Conservation (phyloP, 2,797 vertebrate species). For the Urophycis tenuis region DNA sequence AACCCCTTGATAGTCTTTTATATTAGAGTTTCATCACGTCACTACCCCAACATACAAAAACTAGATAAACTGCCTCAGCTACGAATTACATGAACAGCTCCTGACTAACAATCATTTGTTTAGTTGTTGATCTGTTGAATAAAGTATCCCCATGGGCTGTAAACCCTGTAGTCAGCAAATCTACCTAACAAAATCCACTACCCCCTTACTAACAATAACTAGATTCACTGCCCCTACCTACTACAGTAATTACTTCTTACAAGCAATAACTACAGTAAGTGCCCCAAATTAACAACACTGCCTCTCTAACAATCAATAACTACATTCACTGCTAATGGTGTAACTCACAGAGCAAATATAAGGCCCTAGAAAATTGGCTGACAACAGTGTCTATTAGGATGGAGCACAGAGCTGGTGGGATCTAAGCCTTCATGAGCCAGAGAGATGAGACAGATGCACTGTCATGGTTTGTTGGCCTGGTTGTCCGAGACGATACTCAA, state of each 20-base stretch:
- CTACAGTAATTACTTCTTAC: neutral
- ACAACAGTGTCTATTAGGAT: neutral
- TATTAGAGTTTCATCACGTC: neutral
- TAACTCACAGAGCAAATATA: neutral
- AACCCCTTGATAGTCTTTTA: slow-evolving; percentile 2
- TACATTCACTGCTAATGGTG: too few species aligned
- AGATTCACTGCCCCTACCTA: neutral
- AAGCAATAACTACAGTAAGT: neutral
- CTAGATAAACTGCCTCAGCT: neutral
- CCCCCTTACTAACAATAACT: neutral
- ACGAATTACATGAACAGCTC: neutral
- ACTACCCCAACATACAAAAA: neutral
- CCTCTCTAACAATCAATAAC: too few species aligned
- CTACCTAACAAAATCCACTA: neutral
- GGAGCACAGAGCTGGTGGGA: neutral
- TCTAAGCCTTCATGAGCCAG: too few species aligned
- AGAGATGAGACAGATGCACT: too few species aligned
- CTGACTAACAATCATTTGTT: neutral
- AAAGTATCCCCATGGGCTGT: neutral
- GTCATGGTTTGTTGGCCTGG: too few species aligned
- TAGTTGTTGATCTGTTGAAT: neutral
- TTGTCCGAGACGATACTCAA: too few species aligned
- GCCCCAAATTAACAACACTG: too few species aligned
- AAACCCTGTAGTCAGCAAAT: neutral
- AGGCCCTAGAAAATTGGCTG: neutral